Percentiles rank a stretch among this genome's conserved stretches.
These are phyloP conservation scores for Limanda limanda DNA, from an alignment of 2,113 vertebrate species.

Conservation along the genomic window DNA sequence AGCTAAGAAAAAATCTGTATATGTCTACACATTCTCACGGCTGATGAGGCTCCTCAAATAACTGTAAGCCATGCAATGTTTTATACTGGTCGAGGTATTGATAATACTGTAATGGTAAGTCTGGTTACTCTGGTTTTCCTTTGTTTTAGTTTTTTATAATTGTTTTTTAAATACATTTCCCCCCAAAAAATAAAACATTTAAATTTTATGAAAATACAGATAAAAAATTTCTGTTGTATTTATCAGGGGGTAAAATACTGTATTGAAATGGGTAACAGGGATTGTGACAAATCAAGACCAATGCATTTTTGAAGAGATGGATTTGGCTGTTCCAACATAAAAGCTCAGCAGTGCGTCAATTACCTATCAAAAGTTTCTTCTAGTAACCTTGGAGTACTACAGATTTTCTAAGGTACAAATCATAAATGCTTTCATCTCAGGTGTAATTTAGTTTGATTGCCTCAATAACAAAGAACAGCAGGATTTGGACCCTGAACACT, in stretches of 20 bases:
- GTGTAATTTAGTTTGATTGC: background rate
- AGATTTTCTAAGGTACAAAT: background rate
- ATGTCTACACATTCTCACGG: conserved; percentile 15
- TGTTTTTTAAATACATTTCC: no score
- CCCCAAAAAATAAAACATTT: no score
- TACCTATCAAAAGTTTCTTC: background rate
- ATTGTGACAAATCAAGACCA: background rate
- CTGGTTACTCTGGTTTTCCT: conserved; percentile 1
- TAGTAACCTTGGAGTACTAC: background rate
- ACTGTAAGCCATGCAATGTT: conserved; percentile 32
- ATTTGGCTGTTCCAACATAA: background rate
- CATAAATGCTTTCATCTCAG: background rate
- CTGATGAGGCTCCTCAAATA: conserved; percentile 12
- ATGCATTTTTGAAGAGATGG: background rate
- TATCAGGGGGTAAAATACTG: no score
- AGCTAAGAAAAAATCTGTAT: background rate
- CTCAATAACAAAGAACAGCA: background rate
- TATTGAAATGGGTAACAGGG: background rate
- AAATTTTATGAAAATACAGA: no score
- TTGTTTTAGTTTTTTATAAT: background rate
- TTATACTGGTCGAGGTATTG: conserved; percentile 14
- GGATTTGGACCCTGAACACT: background rate
- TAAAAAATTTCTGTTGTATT: no score
- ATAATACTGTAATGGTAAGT: conserved; percentile 65
- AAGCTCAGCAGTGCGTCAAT: background rate